phyloP scores from a whole-genome alignment of 2,888 invertebrate species.

The Hybos culiciformis region DNA sequence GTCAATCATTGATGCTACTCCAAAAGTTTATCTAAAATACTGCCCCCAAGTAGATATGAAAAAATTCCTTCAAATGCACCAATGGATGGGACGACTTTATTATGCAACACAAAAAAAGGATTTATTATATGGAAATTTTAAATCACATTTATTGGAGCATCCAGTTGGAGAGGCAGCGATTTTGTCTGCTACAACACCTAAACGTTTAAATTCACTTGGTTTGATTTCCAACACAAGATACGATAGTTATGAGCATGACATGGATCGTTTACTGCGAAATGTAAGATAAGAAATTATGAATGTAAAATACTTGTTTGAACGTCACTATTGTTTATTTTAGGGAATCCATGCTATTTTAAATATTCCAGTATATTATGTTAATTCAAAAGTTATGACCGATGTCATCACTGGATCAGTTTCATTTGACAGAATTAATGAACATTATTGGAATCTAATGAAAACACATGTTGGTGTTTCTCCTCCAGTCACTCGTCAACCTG shows the following conservation, averaged over 20 bases:
- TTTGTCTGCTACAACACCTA: constrained; percentile 5
- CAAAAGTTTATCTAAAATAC: constrained; percentile 1
- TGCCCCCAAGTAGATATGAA: constrained; percentile 5
- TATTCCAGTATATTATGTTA: constrained; percentile 50
- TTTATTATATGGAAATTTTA: constrained; percentile 3
- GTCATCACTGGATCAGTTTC: constrained; percentile 39
- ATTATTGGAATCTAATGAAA: constrained; percentile 47
- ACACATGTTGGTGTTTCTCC: constrained; percentile 48
- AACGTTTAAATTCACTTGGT: neutral
- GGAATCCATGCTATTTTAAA: constrained; percentile 55
- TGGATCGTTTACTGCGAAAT: constrained; percentile 5
- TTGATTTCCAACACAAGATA: neutral
- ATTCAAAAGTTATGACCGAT: constrained; percentile 55
- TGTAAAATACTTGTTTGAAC: no score
- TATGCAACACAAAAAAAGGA: constrained; percentile 5
- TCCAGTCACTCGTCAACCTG: constrained; percentile 42
- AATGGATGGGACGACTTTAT: constrained; percentile 2
- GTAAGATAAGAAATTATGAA: neutral
- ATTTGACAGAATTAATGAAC: constrained; percentile 43
- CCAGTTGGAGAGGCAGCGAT: constrained; percentile 1
- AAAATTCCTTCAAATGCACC: constrained; percentile 8
- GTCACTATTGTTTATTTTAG: constrained; percentile 23
- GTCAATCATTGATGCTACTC: no score
- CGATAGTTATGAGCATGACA: neutral
- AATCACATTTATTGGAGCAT: neutral